phyloP scores from a whole-genome alignment of 2,113 vertebrate species.

The Elachura formosa region DNA sequence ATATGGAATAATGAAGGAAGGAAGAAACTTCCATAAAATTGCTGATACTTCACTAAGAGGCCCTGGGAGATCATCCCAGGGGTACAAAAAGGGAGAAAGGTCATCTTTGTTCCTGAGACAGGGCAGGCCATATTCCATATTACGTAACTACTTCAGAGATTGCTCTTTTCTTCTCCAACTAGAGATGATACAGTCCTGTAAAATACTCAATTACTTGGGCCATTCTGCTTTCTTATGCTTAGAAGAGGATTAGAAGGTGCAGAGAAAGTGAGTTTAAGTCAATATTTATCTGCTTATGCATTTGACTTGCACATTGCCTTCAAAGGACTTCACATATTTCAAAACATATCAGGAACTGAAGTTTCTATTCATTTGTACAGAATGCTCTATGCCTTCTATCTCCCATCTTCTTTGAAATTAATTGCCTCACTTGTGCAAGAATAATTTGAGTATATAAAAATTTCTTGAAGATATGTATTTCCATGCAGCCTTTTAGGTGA shows the following conservation, averaged over 20 bases:
- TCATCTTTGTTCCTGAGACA: not conserved
- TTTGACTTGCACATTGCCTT: not conserved
- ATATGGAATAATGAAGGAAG: not conserved
- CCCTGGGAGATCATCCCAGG: not conserved
- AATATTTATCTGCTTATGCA: not conserved
- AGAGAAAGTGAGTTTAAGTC: not conserved
- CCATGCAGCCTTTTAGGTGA: not conserved
- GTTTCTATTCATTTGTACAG: not conserved
- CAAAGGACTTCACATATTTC: not conserved
- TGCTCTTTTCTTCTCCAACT: not conserved
- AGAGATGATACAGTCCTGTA: not conserved
- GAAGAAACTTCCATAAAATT: not conserved
- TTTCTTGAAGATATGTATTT: not conserved
- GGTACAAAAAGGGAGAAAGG: not conserved
- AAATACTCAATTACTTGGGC: not conserved
- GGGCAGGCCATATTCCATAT: not conserved
- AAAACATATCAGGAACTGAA: not conserved
- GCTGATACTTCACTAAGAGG: not conserved
- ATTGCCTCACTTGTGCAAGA: not conserved
- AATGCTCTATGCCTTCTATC: not conserved
- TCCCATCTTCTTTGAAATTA: not conserved
- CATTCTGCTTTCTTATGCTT: not conserved
- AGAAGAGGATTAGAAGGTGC: not conserved
- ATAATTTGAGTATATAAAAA: not conserved
- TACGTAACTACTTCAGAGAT: not conserved